Base-by-base conservation (phyloP, 2,888 invertebrate genomes). In the Allygus modestus region DNA sequence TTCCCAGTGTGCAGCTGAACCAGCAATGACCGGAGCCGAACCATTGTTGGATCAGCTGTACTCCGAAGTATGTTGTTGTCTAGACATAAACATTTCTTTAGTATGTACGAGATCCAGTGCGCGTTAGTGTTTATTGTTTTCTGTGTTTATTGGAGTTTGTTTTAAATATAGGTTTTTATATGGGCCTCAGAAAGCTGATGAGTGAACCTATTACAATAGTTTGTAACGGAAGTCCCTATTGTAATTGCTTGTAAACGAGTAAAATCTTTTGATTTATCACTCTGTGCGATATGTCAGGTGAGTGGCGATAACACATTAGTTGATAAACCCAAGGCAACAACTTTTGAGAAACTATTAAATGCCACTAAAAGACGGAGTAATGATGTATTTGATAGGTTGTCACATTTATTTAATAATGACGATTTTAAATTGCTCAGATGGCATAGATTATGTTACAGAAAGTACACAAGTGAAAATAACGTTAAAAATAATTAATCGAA, bases 281-380 rank as follows among this genome's bases (percentile, higher is more conserved):
- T 77, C 11, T 77, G 77, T 77, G 77, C 77, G 17, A 77, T 77
- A 77, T 77, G 77, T 77, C 77, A 77, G 77, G 41, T 77, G 41
- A 46, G 46, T 46, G 46, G 46, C 26, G 23, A 43, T 77, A 12
- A 2, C 23, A 9, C 26, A 43, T 77, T 77, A 43, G 77, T 77
- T 20, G 41, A 77, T 20, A 77, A 46, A 17, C 77, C 77, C 46
- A 77, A 77, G 23, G 4, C 2, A 12, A 0, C 77, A 9, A 77
- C 43, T 46, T 77, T 37, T 77, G 77, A 77, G 28, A 77, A n/a
- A 43, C 41, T 77, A 26, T 2, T 23, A 46, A 46, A 77, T 33
- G 77, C 77, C 28, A 23, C 12, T 46, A 77, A 77, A 11, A 77
- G 77, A 46, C 41, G 77, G 11, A 41, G 26, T 0, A 43, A 77